Evolutionary conservation across 1,140 invertebrate genomes (phyloP).

Genomic region (Monomorium pharaonis): DNA sequence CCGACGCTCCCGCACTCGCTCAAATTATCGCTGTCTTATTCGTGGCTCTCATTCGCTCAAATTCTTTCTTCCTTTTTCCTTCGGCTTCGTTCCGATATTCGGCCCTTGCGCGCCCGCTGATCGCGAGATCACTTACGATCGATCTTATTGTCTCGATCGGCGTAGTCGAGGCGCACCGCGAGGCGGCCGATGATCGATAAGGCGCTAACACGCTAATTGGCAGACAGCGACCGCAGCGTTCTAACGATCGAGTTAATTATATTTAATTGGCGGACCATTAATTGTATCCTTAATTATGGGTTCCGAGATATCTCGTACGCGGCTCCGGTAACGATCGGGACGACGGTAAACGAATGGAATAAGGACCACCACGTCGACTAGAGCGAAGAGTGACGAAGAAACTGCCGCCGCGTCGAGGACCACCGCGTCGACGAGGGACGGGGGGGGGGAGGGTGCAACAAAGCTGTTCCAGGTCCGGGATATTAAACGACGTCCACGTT

Average conservation of each 20-base stretch:
- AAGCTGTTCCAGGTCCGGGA: neutral
- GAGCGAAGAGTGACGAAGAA: constrained; percentile 9
- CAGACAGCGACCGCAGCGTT: constrained; percentile 48
- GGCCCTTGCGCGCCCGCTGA: neutral
- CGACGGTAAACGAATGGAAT: neutral
- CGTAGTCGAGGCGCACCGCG: constrained; percentile 45
- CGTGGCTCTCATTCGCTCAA: neutral
- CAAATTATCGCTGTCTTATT: constrained; percentile 1
- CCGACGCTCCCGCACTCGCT: constrained; percentile 12
- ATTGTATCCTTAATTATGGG: constrained; percentile 73
- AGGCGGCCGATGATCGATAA: constrained; percentile 69
- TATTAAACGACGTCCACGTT: constrained; percentile 29
- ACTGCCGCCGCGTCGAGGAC: neutral
- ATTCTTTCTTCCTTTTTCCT: neutral
- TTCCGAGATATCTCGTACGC: constrained; percentile 20
- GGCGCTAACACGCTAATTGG: constrained; percentile 75
- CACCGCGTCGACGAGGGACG: neutral
- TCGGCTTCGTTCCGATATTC: neutral
- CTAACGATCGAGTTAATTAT: constrained; percentile 71
- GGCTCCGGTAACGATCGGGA: constrained; percentile 21
- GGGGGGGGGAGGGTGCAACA: neutral
- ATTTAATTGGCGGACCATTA: constrained; percentile 75
- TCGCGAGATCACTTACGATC: constrained; percentile 43
- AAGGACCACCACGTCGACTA: constrained; percentile 20
- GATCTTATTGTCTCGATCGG: constrained; percentile 65